Base-by-base conservation (phyloP, 2,888 invertebrate species). In the Tethea ocularis region DNA sequence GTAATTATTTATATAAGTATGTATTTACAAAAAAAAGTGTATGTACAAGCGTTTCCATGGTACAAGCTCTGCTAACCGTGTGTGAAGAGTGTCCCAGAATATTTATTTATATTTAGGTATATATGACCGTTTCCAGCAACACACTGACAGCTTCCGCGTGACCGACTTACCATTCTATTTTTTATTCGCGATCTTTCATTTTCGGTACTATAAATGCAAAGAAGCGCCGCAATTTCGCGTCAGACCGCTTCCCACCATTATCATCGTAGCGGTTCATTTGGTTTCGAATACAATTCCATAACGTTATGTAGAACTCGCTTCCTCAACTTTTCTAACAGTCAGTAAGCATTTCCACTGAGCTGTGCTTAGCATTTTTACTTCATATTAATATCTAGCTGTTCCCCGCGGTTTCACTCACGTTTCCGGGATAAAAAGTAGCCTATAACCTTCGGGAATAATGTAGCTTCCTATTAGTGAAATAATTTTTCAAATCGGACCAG, bases 141-240 rank as follows among this genome's bases (percentile, higher is more conserved):
- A 6, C 13, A 46, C 51, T 33, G 15, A 56, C 52, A 26, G 13
- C 22, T 51, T 52, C 51, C 29, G 13, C 56, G 41, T 52, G 51
- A 51, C 53, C 26, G 51, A 64, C 68, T 68, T 68, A 65, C 64
- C 70, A 70, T 79, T 80, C 70, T 73, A 80, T 79, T 83, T 82
- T 79, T 78, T 76, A 70, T 67, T 72, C 71, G 69, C 74, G 77
- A 82, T 82, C 75, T 83, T 86, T 83, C 83, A 84, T 86, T 86
- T 83, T 83, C 77, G 84, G 83, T 83, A 76, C 82, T 85, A 78
- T 85, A 86, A 86, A 88, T 87, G 86, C 86, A 86, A 85, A 86
- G 84, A 78, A 80, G 77, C 75, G 72, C 66, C 77, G 80, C 82
- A 83, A 84, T 85, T 82, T 76, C 67, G 69, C 71, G 72, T 74